These are phyloP conservation scores for Myanophis thanlyinensis DNA, from an alignment of 2,113 vertebrate species.

Conservation along the genomic window DNA sequence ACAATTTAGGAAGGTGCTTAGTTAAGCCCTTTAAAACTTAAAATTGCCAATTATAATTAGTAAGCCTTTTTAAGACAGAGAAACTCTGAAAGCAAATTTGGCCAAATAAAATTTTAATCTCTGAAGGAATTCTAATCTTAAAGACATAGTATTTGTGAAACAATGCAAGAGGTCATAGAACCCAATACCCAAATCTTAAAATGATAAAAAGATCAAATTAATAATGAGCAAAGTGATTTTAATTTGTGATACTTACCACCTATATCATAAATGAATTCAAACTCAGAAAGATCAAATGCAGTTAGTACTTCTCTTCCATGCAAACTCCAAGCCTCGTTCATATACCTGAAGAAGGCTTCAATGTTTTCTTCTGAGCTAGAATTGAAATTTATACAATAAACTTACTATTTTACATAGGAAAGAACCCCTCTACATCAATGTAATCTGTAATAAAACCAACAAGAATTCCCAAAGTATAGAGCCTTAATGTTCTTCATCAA, in stretches of 20 bases:
- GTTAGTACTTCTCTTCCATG: not conserved
- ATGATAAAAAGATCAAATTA: not conserved
- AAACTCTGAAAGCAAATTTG: not conserved
- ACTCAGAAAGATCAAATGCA: not conserved
- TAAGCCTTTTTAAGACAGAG: not conserved
- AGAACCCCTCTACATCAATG: not conserved
- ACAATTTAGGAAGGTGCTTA: not conserved
- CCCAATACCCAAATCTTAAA: not conserved
- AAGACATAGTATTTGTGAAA: not conserved
- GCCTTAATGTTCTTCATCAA: not conserved
- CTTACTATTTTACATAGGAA: not conserved
- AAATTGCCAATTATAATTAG: not conserved
- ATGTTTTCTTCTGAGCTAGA: not conserved
- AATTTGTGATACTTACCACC: not conserved
- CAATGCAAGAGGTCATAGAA: not conserved
- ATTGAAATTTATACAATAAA: not conserved
- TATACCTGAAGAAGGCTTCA: not conserved
- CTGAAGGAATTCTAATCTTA: too few relatives aligned
- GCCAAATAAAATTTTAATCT: not conserved
- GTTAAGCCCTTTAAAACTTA: not conserved
- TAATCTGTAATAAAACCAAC: not conserved
- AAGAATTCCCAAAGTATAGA: not conserved
- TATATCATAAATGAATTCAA: not conserved
- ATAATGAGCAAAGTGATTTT: not conserved
- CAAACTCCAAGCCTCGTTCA: not conserved